These are phyloP conservation scores for Oithona nana DNA, from an alignment of 2,888 invertebrate species.

Conservation along the genomic window DNA sequence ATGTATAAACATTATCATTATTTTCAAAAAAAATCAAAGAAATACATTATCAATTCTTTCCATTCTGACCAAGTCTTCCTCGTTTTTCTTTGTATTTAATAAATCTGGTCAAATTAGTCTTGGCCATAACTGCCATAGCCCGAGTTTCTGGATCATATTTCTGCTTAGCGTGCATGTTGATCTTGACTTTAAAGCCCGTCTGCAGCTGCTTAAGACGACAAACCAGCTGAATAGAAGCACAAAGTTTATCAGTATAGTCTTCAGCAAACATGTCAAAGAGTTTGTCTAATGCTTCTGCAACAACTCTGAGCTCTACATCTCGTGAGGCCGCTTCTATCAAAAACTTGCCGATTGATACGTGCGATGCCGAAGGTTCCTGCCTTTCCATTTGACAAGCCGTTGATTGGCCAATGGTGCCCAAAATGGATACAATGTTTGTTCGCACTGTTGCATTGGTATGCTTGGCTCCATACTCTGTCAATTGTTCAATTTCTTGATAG, in stretches of 20 bases:
- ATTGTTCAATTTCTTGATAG: conserved; percentile 35
- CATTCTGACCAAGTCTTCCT: not conserved
- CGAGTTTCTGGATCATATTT: conserved; percentile 34
- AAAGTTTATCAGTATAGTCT: conserved; percentile 46
- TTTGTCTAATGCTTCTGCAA: conserved; percentile 52
- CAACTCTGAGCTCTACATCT: conserved; percentile 46
- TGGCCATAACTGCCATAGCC: conserved; percentile 45
- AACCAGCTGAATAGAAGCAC: conserved; percentile 42
- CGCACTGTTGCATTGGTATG: conserved; percentile 22
- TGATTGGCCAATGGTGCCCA: conserved; percentile 23
- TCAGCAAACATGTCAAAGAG: conserved; percentile 56
- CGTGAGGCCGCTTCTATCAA: conserved; percentile 38
- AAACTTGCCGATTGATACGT: conserved; percentile 31
- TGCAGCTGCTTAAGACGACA: conserved; percentile 39
- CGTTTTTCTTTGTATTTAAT: conserved; percentile 43
- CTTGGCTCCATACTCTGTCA: conserved; percentile 23
- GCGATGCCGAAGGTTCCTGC: not conserved
- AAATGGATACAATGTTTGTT: conserved; percentile 23
- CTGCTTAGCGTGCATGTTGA: conserved; percentile 39
- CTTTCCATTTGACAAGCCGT: not conserved
- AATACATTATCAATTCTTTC: no score
- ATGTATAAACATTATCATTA: no score
- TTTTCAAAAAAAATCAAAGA: no score
- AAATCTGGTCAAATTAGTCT: conserved; percentile 46
- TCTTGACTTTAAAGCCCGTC: conserved; percentile 45